These are phyloP conservation scores for Papilio polyxenes DNA, from an alignment of 1,140 invertebrate species.

Conservation along the genomic window DNA sequence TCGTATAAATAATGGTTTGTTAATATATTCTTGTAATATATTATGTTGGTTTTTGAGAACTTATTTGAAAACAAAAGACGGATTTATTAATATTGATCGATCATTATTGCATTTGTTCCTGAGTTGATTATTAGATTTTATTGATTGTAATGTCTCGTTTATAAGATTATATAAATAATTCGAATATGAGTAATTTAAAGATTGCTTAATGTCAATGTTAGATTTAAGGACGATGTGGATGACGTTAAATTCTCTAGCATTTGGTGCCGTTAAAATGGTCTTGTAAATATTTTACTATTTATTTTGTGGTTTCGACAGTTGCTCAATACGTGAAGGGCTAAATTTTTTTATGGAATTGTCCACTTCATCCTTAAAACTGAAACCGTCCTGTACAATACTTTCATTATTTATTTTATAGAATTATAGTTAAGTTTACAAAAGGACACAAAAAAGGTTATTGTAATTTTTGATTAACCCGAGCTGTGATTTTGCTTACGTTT, in stretches of 20 bases:
- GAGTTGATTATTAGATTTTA: conserved; percentile 80
- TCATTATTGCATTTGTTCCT: conserved; percentile 81
- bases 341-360: conserved; percentile 54
- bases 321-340: conserved; percentile 53
- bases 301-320: conserved; percentile 55
- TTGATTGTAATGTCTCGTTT: conserved; percentile 71
- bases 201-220: conserved; percentile 52
- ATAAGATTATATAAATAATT: conserved; percentile 70
- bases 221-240: conserved; percentile 64
- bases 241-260: conserved; percentile 44
- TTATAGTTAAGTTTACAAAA: conserved; percentile 70
- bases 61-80: conserved; percentile 65
- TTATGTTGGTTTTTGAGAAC: conserved; percentile 72
- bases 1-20: conserved; percentile 75
- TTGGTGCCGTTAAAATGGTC: conserved; percentile 40
- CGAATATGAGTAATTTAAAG: conserved; percentile 73
- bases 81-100: conserved; percentile 68
- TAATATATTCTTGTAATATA: conserved; percentile 79
- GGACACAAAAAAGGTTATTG: conserved; percentile 72
- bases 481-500: conserved; percentile 80
- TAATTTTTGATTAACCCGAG: conserved; percentile 78
- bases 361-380: conserved; percentile 67
- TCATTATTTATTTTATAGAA: conserved; percentile 78
- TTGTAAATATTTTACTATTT: conserved; percentile 67
- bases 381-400: conserved; percentile 73